Evolutionary conservation across 2,797 vertebrate genomes (phyloP).

Genomic region (Tiaroga cobitis): DNA sequence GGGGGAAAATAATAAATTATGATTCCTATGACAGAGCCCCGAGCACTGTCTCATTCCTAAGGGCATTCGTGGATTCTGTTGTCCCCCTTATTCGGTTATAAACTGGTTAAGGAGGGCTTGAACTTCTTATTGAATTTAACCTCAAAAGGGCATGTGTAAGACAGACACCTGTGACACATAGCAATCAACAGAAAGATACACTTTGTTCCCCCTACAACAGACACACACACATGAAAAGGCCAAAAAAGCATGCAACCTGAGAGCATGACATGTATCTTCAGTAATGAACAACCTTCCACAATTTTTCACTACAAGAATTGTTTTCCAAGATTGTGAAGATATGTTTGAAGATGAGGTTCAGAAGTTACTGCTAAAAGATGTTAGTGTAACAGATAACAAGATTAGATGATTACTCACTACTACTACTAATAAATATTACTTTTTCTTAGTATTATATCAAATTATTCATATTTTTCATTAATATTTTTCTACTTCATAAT

Average conservation of each 20-base stretch:
- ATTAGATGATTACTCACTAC: not conserved
- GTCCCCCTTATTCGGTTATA: slow-evolving; percentile 55
- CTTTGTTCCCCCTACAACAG: slow-evolving; percentile 12
- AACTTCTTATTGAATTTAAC: slow-evolving; percentile 54
- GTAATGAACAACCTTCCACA: not conserved
- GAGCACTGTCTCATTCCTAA: slow-evolving; percentile 49
- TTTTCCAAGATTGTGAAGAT: not conserved
- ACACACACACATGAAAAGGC: slow-evolving; percentile 1
- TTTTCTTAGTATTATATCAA: not conserved
- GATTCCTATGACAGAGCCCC: slow-evolving; percentile 47
- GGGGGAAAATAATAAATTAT: slow-evolving; percentile 43
- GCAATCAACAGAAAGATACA: slow-evolving; percentile 8
- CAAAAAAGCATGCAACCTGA: not conserved
- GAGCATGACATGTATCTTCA: not conserved
- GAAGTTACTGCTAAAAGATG: not conserved
- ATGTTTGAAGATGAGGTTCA: not conserved
- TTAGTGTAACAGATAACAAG: not conserved
- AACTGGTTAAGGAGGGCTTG: slow-evolving; percentile 49
- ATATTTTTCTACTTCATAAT: not conserved
- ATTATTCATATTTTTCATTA: not conserved
- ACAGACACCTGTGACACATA: slow-evolving; percentile 40
- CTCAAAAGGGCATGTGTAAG: slow-evolving; percentile 45
- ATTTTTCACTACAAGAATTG: not conserved
- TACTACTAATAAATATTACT: not conserved
- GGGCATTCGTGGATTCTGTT: slow-evolving; percentile 57